A percentile compares a stretch with the other conserved stretches of the same genome.
phyloP scores from a whole-genome alignment of 92 coral and sea anemone genomes.

The Scolanthus callimorphus region DNA sequence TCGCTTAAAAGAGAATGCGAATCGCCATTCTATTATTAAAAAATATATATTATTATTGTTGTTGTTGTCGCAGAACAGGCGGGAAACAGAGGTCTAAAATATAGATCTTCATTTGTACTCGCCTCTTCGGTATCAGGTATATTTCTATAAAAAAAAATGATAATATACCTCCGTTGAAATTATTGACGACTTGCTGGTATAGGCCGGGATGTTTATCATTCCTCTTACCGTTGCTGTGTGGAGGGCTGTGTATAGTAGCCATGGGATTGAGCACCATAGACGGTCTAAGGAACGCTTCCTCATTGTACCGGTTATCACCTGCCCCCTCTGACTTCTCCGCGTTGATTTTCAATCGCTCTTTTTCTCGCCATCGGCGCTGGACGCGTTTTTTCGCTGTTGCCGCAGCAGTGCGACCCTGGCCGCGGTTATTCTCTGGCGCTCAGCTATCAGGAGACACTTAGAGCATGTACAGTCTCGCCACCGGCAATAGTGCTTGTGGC shows the following conservation, averaged over 20 bases:
- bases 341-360: slow-evolving; percentile 16
- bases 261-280: slow-evolving; percentile 78
- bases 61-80: no score
- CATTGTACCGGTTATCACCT: slow-evolving; percentile 26
- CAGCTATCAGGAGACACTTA: slow-evolving; percentile 94
- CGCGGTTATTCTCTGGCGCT: slow-evolving; percentile 95
- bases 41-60: no score
- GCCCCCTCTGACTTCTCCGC: slow-evolving; percentile 23
- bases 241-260: slow-evolving; percentile 27
- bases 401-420: slow-evolving; percentile 94
- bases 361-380: neutral
- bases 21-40: no score
- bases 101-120: no score
- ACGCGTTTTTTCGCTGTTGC: slow-evolving; percentile 90
- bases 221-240: slow-evolving; percentile 42
- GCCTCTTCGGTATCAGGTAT: no score
- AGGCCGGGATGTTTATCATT: neutral
- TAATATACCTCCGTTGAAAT: no score
- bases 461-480: slow-evolving; percentile 97
- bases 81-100: no score
- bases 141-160: no score
- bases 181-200: no score
- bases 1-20: no score
- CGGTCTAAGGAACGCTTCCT: slow-evolving; percentile 85
- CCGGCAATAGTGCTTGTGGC: slow-evolving; percentile 95